Evolutionary conservation across 2,888 invertebrate genomes (phyloP).

Genomic region (Unio pictorum): DNA sequence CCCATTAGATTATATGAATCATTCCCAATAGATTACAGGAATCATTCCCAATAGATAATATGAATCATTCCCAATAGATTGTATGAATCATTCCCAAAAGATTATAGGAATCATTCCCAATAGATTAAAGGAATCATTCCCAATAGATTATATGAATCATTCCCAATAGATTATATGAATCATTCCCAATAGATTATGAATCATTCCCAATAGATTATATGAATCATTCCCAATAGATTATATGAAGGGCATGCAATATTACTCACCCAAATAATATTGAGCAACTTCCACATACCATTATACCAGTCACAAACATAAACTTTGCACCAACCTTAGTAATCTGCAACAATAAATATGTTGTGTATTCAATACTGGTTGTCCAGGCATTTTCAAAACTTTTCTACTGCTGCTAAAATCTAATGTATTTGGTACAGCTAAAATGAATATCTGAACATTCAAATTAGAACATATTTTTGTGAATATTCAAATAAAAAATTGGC

Average conservation of each 20-base stretch:
- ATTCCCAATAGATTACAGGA: not conserved
- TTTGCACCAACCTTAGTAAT: constrained; percentile 81
- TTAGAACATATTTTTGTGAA: too few relatives aligned
- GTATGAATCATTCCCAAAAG: not conserved
- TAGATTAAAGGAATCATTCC: too few relatives aligned
- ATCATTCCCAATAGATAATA: not conserved
- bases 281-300: constrained; percentile 82
- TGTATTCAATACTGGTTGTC: too few relatives aligned
- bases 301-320: constrained; percentile 81
- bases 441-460: too few relatives aligned
- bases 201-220: too few relatives aligned
- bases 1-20: not conserved
- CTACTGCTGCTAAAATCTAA: too few relatives aligned
- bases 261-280: constrained; percentile 81
- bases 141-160: too few relatives aligned
- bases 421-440: too few relatives aligned
- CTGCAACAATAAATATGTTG: constrained; percentile 73
- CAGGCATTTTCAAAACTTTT: too few relatives aligned
- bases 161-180: too few relatives aligned
- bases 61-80: not conserved
- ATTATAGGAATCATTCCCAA: not conserved
- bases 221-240: not conserved
- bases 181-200: too few relatives aligned
- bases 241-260: not conserved
- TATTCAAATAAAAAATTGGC: too few relatives aligned